Evolutionary conservation across 2,888 invertebrate genomes (phyloP), one percentile per base, ranked within the genome.

Genomic region (Sclerodermus sp.): DNA sequence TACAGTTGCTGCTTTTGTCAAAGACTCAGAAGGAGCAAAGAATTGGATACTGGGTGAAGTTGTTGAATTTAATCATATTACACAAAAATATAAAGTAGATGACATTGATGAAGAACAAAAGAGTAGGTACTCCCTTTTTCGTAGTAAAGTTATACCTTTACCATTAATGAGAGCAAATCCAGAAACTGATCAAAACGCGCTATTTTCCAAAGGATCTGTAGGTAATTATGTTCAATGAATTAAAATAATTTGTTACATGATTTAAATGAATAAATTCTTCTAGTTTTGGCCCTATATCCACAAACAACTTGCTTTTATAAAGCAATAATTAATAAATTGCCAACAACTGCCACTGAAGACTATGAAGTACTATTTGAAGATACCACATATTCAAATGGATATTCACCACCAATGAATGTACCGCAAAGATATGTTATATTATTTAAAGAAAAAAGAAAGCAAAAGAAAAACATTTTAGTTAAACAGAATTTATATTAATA

Each of bases 251-350:
- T 18, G n/a, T n/a, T n/a, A n/a, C n/a, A 13, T 32, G 14, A 16
- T 34, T 9, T 30, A 34, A n/a, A 23, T 30, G 10, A 16, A 15
- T 29, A 39, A 23, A n/a, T n/a, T 30, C 17, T 53, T 34, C 31
- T 13, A 84, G 96, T 97, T 1, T 89, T 96, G 89, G 97, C 96
- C 0, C 79, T 97, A 2, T 99, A 97, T 79, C 99, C 99, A 2
- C 97, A 97, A 81, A 99, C 99, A 0, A 99, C 98, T 0, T 99
- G 98, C 77, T 99, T 99, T 79, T 99, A 99, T 79, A 88, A 96
- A 73, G 98, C 96, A 0, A 85, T 96, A 1, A 91, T 98, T 0
- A 90, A 92, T 71, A 85, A 90, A 47, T 83, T 92, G 50, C 97
- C 97, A 0, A 83, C 84, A 34, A 87, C 87, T 18, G 90, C 93